Evolutionary conservation across 2,888 invertebrate species (phyloP).

Genomic region (Orthonychiurus folsomi): DNA sequence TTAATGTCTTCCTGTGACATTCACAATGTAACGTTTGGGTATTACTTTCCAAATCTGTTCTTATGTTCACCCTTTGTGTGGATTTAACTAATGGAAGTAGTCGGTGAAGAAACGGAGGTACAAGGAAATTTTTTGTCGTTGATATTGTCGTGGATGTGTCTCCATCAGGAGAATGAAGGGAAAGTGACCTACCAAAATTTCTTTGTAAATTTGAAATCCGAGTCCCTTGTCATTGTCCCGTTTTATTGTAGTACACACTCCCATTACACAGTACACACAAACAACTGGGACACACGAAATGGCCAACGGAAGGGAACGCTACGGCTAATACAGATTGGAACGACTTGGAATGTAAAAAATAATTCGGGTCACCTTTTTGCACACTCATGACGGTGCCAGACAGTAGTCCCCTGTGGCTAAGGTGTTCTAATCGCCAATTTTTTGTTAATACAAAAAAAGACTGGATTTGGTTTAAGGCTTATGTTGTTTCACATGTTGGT

Average conservation of each 20-base stretch:
- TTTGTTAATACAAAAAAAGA: neutral
- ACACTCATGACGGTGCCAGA: neutral
- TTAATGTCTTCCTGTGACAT: no score
- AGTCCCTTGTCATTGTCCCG: neutral
- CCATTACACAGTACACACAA: no score
- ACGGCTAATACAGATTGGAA: no score
- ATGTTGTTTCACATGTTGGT: neutral
- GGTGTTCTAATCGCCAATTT: neutral
- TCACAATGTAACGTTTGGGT: no score
- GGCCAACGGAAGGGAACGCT: no score
- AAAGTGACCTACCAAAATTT: neutral
- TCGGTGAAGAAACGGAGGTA: neutral
- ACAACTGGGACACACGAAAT: no score
- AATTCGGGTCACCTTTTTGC: neutral
- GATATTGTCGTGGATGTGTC: neutral
- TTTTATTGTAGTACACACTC: no score
- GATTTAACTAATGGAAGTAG: neutral
- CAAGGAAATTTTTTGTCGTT: neutral
- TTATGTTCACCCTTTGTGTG: no score
- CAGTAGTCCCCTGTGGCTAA: neutral
- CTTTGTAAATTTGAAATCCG: neutral
- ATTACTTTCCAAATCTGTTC: no score
- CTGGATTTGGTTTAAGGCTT: no score
- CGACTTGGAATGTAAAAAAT: no score
- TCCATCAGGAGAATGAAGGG: no score